Evolutionary conservation across 2,113 vertebrate genomes (phyloP).

Genomic region (Acrocephalus arundinaceus): DNA sequence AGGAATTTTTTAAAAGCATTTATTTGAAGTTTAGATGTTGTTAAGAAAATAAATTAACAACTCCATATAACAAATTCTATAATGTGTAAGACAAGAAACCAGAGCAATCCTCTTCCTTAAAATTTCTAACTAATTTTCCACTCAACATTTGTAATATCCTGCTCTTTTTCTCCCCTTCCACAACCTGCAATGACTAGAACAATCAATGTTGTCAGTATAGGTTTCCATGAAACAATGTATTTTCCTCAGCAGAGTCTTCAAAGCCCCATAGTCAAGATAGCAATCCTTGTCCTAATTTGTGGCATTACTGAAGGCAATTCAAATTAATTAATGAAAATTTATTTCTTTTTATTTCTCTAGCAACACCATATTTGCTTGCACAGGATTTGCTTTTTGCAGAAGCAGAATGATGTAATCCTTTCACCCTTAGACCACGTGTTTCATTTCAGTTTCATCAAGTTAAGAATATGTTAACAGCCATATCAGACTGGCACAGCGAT

Average conservation of each 20-base stretch:
- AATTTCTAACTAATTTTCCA: background rate
- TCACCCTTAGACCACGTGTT: background rate
- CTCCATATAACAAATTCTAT: background rate
- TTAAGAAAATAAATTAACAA: background rate
- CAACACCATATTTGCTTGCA: background rate
- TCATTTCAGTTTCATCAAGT: background rate
- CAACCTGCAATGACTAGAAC: background rate
- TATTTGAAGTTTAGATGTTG: background rate
- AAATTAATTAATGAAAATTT: background rate
- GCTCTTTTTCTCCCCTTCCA: background rate
- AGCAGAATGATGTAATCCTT: background rate
- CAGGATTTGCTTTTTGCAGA: background rate
- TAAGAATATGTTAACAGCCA: background rate
- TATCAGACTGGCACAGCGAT: background rate
- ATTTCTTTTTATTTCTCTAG: background rate
- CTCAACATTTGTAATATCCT: background rate
- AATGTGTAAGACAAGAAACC: background rate
- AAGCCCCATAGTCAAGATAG: background rate
- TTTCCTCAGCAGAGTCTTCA: background rate
- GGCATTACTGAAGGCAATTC: background rate
- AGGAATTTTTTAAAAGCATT: background rate
- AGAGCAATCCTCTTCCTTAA: background rate
- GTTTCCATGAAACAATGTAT: background rate
- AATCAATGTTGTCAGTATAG: background rate
- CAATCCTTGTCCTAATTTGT: background rate